Percentiles rank a stretch among this genome's conserved stretches.
Conservation (phyloP, 2,113 vertebrate genomes). For the Neomonachus schauinslandi region DNA sequence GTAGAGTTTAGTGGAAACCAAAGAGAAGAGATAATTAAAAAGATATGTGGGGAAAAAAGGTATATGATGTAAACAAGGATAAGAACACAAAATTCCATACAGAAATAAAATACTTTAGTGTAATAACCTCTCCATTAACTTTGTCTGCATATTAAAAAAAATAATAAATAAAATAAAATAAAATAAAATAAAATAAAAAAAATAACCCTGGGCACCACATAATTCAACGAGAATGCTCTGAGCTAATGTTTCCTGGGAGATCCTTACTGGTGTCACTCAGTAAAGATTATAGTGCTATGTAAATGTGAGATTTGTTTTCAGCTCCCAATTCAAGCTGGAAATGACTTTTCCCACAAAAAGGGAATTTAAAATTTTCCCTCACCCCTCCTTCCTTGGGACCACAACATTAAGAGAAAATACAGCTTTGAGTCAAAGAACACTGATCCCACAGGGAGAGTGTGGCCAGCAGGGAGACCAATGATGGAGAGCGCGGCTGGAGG, state of each 20-base stretch:
- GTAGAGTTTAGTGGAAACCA: neutral
- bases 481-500: neutral
- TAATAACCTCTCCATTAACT: neutral
- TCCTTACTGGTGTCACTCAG: neutral
- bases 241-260: neutral
- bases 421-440: neutral
- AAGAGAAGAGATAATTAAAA: neutral
- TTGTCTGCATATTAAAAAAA: neutral
- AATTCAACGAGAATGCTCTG: neutral
- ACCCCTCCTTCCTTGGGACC: neutral
- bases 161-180: too few species aligned
- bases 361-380: neutral
- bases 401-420: neutral
- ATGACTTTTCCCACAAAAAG: neutral
- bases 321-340: neutral
- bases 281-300: neutral
- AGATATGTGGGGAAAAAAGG: neutral
- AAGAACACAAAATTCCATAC: neutral
- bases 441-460: neutral
- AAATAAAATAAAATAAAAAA: too few species aligned
- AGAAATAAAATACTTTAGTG: neutral
- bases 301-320: neutral
- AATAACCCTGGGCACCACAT: neutral
- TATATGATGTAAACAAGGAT: neutral
- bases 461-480: neutral